Conservation (phyloP, 2,797 vertebrate genomes). For the Cryptoblepharus egeriae region DNA sequence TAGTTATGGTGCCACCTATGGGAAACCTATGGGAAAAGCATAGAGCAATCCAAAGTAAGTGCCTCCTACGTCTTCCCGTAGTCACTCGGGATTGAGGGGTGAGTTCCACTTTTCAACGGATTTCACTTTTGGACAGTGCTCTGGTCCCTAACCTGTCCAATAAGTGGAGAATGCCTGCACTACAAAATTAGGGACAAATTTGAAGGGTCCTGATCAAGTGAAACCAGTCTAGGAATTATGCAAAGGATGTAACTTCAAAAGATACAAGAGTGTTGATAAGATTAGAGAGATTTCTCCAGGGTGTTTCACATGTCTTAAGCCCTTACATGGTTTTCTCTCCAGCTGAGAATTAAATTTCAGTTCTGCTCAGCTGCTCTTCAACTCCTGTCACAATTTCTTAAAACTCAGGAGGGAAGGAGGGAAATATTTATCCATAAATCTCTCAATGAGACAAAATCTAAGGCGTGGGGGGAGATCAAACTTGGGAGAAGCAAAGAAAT, state of each 20-base stretch:
- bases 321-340: not conserved
- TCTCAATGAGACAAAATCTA: not conserved
- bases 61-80: too few relatives aligned
- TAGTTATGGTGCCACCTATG: too few relatives aligned
- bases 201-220: not conserved
- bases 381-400: not conserved
- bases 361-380: not conserved
- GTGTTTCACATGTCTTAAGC: not conserved
- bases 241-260: not conserved
- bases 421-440: not conserved
- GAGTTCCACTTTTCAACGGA: too few relatives aligned
- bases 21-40: too few relatives aligned
- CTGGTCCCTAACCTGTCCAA: too few relatives aligned
- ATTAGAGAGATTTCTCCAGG: not conserved
- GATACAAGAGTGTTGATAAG: not conserved
- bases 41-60: too few relatives aligned
- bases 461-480: not conserved
- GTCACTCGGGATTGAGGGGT: too few relatives aligned
- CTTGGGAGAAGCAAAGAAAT: not conserved
- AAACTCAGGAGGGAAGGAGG: not conserved
- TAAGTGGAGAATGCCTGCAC: too few relatives aligned
- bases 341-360: not conserved
- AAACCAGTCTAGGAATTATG: not conserved
- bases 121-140: too few relatives aligned
- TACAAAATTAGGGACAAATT: not conserved